These are phyloP conservation scores for Clostera curtula DNA, from an alignment of 2,888 invertebrate genomes.

Conservation along the genomic window DNA sequence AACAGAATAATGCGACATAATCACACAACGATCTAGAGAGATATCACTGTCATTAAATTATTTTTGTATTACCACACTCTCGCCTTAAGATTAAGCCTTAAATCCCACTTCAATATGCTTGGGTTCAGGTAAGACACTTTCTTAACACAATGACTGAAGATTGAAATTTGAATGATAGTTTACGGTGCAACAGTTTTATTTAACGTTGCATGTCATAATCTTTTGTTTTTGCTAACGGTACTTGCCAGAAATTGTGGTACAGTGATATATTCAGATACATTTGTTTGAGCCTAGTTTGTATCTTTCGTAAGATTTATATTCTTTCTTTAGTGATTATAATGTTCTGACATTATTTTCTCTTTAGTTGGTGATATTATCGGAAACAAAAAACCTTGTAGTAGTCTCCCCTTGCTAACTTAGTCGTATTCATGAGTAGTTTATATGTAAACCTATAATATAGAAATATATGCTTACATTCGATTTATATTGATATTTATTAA, in stretches of 20 bases:
- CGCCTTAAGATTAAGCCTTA: constrained; percentile 18
- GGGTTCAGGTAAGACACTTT: constrained; percentile 1
- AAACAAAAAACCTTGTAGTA: too few relatives aligned
- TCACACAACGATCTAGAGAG: constrained; percentile 26
- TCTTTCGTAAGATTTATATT: constrained; percentile 3
- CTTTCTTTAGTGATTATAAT: constrained; percentile 7
- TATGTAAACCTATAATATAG: too few relatives aligned
- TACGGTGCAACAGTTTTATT: constrained; percentile 6
- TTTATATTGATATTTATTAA: neutral
- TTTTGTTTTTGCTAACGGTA: constrained; percentile 41
- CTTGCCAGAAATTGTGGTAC: constrained; percentile 17
- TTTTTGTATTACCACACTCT: constrained; percentile 34
- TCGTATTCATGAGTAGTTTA: too few relatives aligned
- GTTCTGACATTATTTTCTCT: too few relatives aligned
- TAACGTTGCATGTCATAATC: constrained; percentile 13
- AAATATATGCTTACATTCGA: neutral
- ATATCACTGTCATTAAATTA: constrained; percentile 42
- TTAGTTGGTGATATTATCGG: too few relatives aligned
- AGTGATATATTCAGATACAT: constrained; percentile 22
- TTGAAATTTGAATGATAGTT: constrained; percentile 7
- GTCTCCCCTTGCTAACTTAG: too few relatives aligned
- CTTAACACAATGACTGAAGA: constrained; percentile 9
- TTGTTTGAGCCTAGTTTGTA: constrained; percentile 8
- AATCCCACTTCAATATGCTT: constrained; percentile 10
- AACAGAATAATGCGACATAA: constrained; percentile 26